Base-by-base conservation (phyloP, 1,140 invertebrate species). In the Eriosoma lanigerum region DNA sequence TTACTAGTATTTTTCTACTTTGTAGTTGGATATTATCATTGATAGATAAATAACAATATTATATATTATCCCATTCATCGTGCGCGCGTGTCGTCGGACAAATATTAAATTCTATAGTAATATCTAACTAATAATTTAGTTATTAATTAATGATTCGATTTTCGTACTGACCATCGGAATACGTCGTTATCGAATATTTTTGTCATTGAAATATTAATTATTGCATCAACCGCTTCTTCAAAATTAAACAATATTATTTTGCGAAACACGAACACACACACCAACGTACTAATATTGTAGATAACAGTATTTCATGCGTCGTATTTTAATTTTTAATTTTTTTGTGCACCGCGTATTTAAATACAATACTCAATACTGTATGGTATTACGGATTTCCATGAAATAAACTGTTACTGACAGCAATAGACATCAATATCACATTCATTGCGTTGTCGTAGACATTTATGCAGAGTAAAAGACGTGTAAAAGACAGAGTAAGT, bases 61-160 rank as follows among this genome's bases (percentile, higher is more conserved):
- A n/a, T n/a, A n/a, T n/a, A n/a, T n/a, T n/a, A n/a, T n/a, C n/a
- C n/a, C n/a, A n/a, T n/a, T n/a, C 17, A 64, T n/a, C 17, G 62
- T 46, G 64, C 38, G 44, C 64, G 64, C 64, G 64, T 68, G 64
- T 68, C 64, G n/a, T 13, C n/a, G 1, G 13, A 24, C n/a, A n/a
- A n/a, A n/a, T n/a, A n/a, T n/a, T n/a, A 12, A 12, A 32, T 10
- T 24, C 2, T 17, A n/a, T 12, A 4, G 17, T 19, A 68, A 10
- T 2, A 46, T 10, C n/a, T 4, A 15, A 10, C 13, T 21, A 44
- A 6, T 21, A 44, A 44, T 44, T 44, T n/a, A 44, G 19, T 12
- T 1, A 15, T 5, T 12, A n/a, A n/a, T n/a, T n/a, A n/a, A n/a
- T n/a, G 29, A 46, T 66, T 44, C 10, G 0, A 1, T 6, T 48